phyloP scores from a whole-genome alignment of 2,888 invertebrate species.

The Geotrupes spiniger region DNA sequence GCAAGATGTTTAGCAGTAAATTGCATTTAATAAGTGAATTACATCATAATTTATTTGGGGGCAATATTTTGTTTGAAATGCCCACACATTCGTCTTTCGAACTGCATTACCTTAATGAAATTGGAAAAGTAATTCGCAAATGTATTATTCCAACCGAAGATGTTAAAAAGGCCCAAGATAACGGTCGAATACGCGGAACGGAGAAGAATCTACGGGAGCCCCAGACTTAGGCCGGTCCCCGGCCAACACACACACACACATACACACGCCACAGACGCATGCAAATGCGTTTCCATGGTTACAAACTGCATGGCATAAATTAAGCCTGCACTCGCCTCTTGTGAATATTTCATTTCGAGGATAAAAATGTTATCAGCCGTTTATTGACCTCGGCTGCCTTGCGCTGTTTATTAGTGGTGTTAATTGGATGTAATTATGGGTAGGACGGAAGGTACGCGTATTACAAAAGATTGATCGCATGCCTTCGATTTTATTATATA shows the following conservation, averaged over 20 bases:
- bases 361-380: constrained; percentile 41
- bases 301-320: constrained; percentile 46
- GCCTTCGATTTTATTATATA: constrained; percentile 3
- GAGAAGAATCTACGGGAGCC: constrained; percentile 36
- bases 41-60: too few relatives aligned
- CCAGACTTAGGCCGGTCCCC: constrained; percentile 28
- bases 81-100: background rate
- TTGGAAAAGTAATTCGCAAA: constrained; percentile 2
- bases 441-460: constrained; percentile 10
- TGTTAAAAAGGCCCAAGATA: background rate
- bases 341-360: constrained; percentile 43
- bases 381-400: constrained; percentile 31
- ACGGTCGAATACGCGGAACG: constrained; percentile 4
- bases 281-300: constrained; percentile 46
- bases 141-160: background rate
- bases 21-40: too few relatives aligned
- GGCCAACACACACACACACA: constrained; percentile 19
- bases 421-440: constrained; percentile 20
- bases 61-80: too few relatives aligned
- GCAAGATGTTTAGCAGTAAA: too few relatives aligned
- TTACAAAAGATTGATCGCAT: constrained; percentile 19
- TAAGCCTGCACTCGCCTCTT: constrained; percentile 41
- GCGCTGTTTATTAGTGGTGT: constrained; percentile 19
- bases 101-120: constrained; percentile 6
- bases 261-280: constrained; percentile 40